These are phyloP conservation scores for Hemichromis elongatus DNA, from an alignment of 2,113 vertebrate species.

Conservation along the genomic window DNA sequence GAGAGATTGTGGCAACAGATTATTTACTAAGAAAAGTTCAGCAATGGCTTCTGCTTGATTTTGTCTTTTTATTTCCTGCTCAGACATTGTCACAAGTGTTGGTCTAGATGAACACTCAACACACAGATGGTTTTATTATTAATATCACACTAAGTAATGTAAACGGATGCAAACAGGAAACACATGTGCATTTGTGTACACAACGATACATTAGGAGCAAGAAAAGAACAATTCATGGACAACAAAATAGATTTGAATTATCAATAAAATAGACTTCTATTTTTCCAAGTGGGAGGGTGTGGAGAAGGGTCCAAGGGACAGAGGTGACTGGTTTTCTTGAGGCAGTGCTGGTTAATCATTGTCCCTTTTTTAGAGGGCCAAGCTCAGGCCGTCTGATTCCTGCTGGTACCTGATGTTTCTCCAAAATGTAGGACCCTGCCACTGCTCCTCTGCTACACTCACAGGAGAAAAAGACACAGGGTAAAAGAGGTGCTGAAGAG, in stretches of 20 bases:
- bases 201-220: slow-evolving; percentile 10
- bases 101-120: slow-evolving; percentile 30
- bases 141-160: slow-evolving; percentile 29
- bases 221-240: background rate
- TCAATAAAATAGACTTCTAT: slow-evolving; percentile 32
- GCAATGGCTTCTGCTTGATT: slow-evolving; percentile 36
- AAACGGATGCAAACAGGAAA: slow-evolving; percentile 4
- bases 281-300: background rate
- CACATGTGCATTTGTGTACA: background rate
- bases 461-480: slow-evolving; percentile 26
- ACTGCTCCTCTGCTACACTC: background rate
- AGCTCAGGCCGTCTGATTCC: background rate
- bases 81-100: slow-evolving; percentile 34
- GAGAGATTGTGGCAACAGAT: background rate
- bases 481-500: background rate
- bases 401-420: background rate
- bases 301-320: background rate
- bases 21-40: slow-evolving; percentile 43
- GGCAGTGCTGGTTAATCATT: background rate
- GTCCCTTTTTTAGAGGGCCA: background rate
- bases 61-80: slow-evolving; percentile 62
- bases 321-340: background rate
- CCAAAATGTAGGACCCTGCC: background rate
- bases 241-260: background rate
- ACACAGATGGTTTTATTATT: slow-evolving; percentile 25